A percentile compares a stretch with the other conserved stretches of the same genome.
Evolutionary conservation across 2,113 vertebrate species (phyloP).

Genomic region (Otolemur garnettii): DNA sequence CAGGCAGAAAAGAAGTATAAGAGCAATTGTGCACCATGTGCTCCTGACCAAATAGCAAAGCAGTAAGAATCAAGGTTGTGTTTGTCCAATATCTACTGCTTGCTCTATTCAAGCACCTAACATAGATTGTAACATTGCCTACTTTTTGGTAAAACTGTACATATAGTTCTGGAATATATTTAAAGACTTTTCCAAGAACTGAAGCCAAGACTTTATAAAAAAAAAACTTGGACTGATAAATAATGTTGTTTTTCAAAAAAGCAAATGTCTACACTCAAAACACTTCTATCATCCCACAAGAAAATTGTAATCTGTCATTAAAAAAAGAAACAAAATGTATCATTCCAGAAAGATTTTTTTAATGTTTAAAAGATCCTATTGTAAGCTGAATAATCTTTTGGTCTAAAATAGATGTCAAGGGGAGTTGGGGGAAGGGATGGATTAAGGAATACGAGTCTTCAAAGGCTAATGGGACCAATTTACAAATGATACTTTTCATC

Average conservation of each 20-base stretch:
- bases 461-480: slow-evolving; percentile 65
- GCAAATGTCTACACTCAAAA: background rate
- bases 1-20: background rate
- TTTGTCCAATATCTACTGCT: slow-evolving; percentile 45
- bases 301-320: background rate
- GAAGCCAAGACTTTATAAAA: slow-evolving; percentile 52
- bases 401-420: slow-evolving; percentile 53
- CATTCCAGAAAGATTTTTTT: background rate
- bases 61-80: slow-evolving; percentile 42
- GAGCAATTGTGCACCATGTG: background rate
- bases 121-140: background rate
- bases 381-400: slow-evolving; percentile 29
- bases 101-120: background rate
- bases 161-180: slow-evolving; percentile 49
- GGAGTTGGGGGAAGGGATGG: background rate
- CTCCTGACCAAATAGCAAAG: background rate
- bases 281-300: background rate
- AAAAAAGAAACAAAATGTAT: background rate
- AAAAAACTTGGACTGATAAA: slow-evolving; percentile 38
- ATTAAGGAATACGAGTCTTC: slow-evolving; percentile 38
- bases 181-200: slow-evolving; percentile 62
- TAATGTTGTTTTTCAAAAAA: slow-evolving; percentile 29
- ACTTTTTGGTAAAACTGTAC: slow-evolving; percentile 1
- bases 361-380: slow-evolving; percentile 1
- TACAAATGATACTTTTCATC: slow-evolving; percentile 72